These are phyloP conservation scores for Crenichthys baileyi DNA, from an alignment of 2,797 vertebrate species.

Conservation along the genomic window DNA sequence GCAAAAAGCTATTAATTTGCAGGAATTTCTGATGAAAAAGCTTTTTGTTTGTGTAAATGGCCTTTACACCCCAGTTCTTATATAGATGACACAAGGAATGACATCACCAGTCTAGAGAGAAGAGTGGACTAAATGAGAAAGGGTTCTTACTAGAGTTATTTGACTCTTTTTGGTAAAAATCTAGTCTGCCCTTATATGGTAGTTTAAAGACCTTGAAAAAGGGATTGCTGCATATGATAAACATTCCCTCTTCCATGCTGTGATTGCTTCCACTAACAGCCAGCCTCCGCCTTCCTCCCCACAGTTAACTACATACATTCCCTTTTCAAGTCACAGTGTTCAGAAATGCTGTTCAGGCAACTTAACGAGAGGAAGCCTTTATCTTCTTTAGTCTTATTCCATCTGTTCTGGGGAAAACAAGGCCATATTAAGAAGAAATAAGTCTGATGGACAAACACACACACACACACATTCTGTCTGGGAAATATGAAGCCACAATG, in stretches of 20 bases:
- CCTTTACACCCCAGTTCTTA: neutral
- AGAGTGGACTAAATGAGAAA: neutral
- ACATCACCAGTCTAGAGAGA: neutral
- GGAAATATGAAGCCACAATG: neutral
- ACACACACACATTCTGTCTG: slow-evolving; percentile 12
- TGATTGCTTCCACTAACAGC: slow-evolving; percentile 79
- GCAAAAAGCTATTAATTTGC: neutral
- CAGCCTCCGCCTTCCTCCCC: slow-evolving; percentile 10
- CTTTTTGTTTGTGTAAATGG: neutral
- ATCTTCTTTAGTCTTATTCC: slow-evolving; percentile 26
- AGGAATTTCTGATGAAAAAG: neutral
- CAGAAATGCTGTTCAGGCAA: slow-evolving; percentile 70
- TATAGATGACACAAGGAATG: neutral
- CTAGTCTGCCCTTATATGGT: slow-evolving; percentile 68
- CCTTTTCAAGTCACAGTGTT: slow-evolving; percentile 82
- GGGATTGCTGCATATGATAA: slow-evolving; percentile 78
- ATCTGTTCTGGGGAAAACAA: slow-evolving; percentile 44
- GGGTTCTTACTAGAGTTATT: neutral
- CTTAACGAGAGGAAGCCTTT: slow-evolving; percentile 33
- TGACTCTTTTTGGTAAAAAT: neutral
- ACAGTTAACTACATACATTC: slow-evolving; percentile 74
- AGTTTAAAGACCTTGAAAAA: slow-evolving; percentile 81
- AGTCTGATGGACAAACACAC: neutral
- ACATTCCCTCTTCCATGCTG: slow-evolving; percentile 78
- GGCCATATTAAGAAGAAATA: slow-evolving; percentile 70